These are phyloP conservation scores for Minunthozetes semirufus DNA, from an alignment of 2,888 invertebrate species.

Conservation along the genomic window DNA sequence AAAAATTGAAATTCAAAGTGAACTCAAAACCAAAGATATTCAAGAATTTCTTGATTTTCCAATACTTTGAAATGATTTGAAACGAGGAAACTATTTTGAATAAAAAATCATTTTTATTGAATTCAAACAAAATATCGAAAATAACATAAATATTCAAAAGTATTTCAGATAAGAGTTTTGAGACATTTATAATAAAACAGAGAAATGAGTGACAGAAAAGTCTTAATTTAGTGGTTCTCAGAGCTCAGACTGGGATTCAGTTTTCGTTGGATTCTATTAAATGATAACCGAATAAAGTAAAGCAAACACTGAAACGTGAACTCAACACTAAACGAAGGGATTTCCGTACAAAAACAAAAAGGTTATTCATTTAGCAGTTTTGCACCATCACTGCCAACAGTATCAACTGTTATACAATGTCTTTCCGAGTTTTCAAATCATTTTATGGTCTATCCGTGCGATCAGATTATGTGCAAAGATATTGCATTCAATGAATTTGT, in stretches of 20 bases:
- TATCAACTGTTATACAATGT: too few relatives aligned
- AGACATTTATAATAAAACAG: too few relatives aligned
- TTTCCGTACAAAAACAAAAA: background rate
- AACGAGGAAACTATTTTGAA: background rate
- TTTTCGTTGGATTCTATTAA: background rate
- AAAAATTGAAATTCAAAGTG: background rate
- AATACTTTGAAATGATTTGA: background rate
- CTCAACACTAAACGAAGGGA: background rate
- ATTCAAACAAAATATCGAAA: background rate
- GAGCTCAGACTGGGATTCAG: too few relatives aligned
- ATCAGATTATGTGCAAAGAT: too few relatives aligned
- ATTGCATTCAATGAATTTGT: too few relatives aligned
- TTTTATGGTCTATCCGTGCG: too few relatives aligned
- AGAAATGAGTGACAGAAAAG: too few relatives aligned
- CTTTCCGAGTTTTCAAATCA: too few relatives aligned
- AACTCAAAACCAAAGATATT: background rate
- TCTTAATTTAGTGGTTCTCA: too few relatives aligned
- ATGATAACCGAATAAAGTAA: background rate
- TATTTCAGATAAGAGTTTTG: background rate
- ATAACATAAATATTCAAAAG: background rate
- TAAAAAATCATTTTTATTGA: background rate
- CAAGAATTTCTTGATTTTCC: background rate
- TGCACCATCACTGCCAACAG: too few relatives aligned
- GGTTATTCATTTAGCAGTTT: background rate
- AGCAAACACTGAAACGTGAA: conserved; percentile 14